Evolutionary conservation across 1,140 invertebrate genomes (phyloP), one percentile per base, ranked within the genome.

Genomic region (Musca vetustissima): DNA sequence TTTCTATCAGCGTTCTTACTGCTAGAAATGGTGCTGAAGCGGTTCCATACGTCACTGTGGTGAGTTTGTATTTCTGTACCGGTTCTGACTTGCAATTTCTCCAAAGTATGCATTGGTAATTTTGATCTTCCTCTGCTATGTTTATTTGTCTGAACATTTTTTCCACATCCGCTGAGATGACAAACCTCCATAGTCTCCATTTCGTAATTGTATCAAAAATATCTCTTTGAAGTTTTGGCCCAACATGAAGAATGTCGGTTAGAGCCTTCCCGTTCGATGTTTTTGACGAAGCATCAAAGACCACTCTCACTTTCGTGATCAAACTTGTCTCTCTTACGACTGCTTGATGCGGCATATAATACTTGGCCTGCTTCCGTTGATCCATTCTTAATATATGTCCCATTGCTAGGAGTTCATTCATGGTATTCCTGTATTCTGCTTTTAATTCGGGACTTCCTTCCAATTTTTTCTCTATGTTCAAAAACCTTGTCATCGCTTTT

Each of bases 21-120:
- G 78, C 76, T 22, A 76, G 67, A 68, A 71, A 80, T 25, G 77
- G 73, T 22, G 75, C 74, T 36, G 67, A 71, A 7, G 72, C 32
- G 57, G 73, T 75, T 11, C 77, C 77, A 71, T 75, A 80, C 0
- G 82, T 83, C 4, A 84, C 75, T 0, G 79, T 83, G 9, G n/a
- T 71, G 11, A 82, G 47, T 22, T 66, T 73, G 71, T 67, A 83
- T 19, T 67, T 83, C 64, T 75, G 78, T 15, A 66, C 55, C 1
- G 36, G 11, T 11, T 9, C 36, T 3, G 28, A 4, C 28, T 32
- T 32, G 28, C 28, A 4, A 9, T 32, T 32, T 32, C 28, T 32
- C 36, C 36, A 43, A 13, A 43, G 36, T 43, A 13, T 11, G 11
- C 13, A 43, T 13, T 43, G 36, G 13, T 43, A 43, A 11, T 43